Evolutionary conservation across 2,888 invertebrate species (phyloP), one percentile per base, ranked within the genome.

Genomic region (Operophtera brumata): DNA sequence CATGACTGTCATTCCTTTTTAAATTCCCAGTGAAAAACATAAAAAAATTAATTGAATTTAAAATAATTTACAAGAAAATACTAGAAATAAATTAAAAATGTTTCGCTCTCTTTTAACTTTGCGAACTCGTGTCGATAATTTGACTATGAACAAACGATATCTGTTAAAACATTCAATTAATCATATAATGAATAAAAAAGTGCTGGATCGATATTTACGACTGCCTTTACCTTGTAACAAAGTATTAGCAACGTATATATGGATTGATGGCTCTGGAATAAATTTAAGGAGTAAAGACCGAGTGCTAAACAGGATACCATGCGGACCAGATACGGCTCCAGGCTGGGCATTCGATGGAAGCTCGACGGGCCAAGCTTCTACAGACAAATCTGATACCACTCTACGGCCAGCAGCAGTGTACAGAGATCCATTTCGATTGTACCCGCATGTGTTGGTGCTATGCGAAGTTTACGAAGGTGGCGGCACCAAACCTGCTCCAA

Each of bases 271-370:
- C 12, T 94, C 94, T 1, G 95, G 94, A 1, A 93, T 94, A 67
- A 91, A 93, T 69, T 74, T 95, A 64, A 88, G 96, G 64, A 85
- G 91, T 58, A 95, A 95, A 77, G 93, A 94, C 47, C 90, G 93
- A 58, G 93, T 95, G 1, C 73, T 95, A 20, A 91, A 92, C 69
- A 92, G 91, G 65, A 85, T 91, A 9, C 95, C 95, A n/a, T 89
- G 86, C 53, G 70, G 77, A 13, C 84, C 92, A 8, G 85, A 82
- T 1, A 73, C 73, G 35, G 78, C 93, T 34, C 97, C 97, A 2
- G 86, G 92, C 14, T 98, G 97, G 97, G 95, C 96, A 67, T 98
- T 96, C 74, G 97, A 98, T 84, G 97, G 97, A 39, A 97, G 97
- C 77, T 97, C 97, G 1, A 96, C 96, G 0, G 95, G 94, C 60